Conservation (phyloP, 2,888 invertebrate species). For the Oxycera nigricornis region DNA sequence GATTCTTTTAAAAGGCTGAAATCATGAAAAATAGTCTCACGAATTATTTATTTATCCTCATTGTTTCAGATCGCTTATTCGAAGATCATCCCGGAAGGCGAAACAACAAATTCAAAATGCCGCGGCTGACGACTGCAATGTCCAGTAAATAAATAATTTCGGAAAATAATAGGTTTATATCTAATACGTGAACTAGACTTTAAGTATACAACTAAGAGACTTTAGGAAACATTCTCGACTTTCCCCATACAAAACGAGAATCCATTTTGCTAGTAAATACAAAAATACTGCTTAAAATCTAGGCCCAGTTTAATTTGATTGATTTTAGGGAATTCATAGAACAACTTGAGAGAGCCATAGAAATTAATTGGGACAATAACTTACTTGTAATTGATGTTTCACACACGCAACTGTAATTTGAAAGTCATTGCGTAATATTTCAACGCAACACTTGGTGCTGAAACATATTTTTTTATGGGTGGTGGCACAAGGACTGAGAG, state of each 20-base stretch:
- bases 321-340: not conserved
- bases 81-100: conserved; percentile 79
- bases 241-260: no score
- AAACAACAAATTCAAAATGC: conserved; percentile 79
- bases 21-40: not conserved
- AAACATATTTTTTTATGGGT: not conserved
- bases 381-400: not conserved
- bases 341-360: not conserved
- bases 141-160: conserved; percentile 65
- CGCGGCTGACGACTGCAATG: conserved; percentile 73
- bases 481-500: not conserved
- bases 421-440: not conserved
- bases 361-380: not conserved
- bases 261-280: no score
- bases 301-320: no score
- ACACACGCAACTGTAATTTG: not conserved
- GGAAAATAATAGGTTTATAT: not conserved
- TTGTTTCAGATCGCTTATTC: conserved; percentile 73
- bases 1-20: no score
- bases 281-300: no score
- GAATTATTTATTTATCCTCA: not conserved
- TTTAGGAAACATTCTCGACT: no score
- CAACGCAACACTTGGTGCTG: not conserved
- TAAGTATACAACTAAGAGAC: no score
- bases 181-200: not conserved